Percentiles rank a stretch among this genome's conserved stretches.
Evolutionary conservation across 2,113 vertebrate genomes (phyloP).

Genomic region (Cottus gobio): DNA sequence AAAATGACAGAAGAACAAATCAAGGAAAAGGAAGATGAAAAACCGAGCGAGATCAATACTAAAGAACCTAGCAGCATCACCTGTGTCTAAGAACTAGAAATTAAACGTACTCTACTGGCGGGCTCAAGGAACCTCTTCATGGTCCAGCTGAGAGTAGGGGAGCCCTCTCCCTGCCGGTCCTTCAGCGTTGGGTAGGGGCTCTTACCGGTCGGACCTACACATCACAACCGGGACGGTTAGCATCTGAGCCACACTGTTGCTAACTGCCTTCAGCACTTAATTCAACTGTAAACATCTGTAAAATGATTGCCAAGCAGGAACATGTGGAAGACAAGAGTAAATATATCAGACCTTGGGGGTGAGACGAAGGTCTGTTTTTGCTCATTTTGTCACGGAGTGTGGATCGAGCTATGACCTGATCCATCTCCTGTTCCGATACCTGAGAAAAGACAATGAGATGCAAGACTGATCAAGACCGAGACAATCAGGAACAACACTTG

Average conservation of each 20-base stretch:
- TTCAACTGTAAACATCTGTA: not conserved
- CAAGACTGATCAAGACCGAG: not conserved
- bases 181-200: conserved; percentile 85
- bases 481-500: not conserved
- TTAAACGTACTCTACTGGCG: conserved; percentile 79
- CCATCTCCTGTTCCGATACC: conserved; percentile 98
- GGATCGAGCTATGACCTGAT: conserved; percentile 90
- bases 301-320: not conserved
- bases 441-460: conserved; percentile 56
- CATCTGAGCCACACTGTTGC: not conserved
- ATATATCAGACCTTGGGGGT: conserved; percentile 81
- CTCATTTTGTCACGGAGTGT: conserved; percentile 87
- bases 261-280: not conserved
- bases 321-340: not conserved
- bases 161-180: conserved; percentile 81
- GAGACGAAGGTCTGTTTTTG: conserved; percentile 82
- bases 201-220: conserved; percentile 87
- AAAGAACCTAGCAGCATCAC: not conserved
- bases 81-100: not conserved
- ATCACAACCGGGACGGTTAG: not conserved
- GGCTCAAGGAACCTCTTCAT: conserved; percentile 89
- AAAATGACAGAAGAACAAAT: not conserved
- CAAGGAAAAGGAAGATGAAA: not conserved
- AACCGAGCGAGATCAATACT: not conserved
- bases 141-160: conserved; percentile 86